Percentiles rank a stretch among this genome's conserved stretches.
phyloP scores from a whole-genome alignment of 2,113 vertebrate species.

The Setophaga kirtlandii region DNA sequence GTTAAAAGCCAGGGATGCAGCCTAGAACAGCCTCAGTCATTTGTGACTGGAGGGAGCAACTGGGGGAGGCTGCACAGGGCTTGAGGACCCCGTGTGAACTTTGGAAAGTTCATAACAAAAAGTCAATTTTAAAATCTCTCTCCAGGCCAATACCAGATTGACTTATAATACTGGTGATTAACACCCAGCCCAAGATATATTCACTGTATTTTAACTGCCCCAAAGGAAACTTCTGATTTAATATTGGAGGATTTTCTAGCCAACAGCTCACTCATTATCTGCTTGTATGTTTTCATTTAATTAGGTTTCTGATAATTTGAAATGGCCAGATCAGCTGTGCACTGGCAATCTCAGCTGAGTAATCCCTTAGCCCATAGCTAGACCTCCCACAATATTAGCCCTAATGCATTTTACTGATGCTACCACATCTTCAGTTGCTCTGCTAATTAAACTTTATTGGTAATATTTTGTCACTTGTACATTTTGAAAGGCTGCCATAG shows the following conservation, averaged over 20 bases:
- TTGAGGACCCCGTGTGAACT: neutral
- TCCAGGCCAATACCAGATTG: conserved; percentile 12
- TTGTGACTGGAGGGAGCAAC: neutral
- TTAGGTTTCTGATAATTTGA: conserved; percentile 49
- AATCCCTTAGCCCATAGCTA: conserved; percentile 12
- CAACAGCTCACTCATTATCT: conserved; percentile 37
- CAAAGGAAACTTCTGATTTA: conserved; percentile 48
- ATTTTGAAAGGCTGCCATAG: neutral
- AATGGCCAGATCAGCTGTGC: conserved; percentile 25
- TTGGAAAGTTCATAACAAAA: neutral
- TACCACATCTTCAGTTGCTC: neutral
- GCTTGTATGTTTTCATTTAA: conserved; percentile 18
- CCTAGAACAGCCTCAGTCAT: neutral
- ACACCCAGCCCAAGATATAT: neutral
- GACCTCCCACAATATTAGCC: conserved; percentile 15
- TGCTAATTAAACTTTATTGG: neutral
- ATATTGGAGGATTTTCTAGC: conserved; percentile 28
- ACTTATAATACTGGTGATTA: conserved; percentile 9
- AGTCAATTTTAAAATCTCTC: conserved; percentile 10
- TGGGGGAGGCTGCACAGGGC: neutral
- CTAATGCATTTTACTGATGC: neutral
- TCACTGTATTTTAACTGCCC: conserved; percentile 33
- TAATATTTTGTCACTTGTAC: neutral
- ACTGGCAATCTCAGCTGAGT: conserved; percentile 1
- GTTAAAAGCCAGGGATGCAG: neutral